Conservation (phyloP, 2,888 invertebrate species). For the Epinotia demarniana region DNA sequence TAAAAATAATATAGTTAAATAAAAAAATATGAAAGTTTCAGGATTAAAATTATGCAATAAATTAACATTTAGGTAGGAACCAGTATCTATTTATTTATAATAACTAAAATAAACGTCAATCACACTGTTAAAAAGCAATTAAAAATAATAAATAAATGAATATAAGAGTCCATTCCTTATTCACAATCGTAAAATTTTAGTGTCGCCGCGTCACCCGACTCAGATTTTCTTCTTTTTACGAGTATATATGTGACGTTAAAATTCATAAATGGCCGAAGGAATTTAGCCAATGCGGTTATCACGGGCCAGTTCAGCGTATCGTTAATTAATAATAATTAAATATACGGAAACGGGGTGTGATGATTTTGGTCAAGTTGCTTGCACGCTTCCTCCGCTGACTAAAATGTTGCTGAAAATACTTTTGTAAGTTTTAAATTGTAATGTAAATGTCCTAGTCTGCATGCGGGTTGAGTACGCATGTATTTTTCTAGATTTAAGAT, state of each 20-base stretch:
- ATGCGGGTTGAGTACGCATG: too few relatives aligned
- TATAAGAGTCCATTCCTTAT: constrained; percentile 16
- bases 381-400: not conserved
- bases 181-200: constrained; percentile 31
- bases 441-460: too few relatives aligned
- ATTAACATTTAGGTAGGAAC: constrained; percentile 2
- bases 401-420: not conserved
- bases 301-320: constrained; percentile 42
- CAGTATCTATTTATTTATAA: constrained; percentile 1
- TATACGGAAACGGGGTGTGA: constrained; percentile 55
- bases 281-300: constrained; percentile 13
- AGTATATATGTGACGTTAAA: constrained; percentile 4
- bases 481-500: too few relatives aligned
- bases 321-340: constrained; percentile 59
- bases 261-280: constrained; percentile 6
- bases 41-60: not conserved
- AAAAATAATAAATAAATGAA: constrained; percentile 7
- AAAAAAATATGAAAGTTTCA: not conserved
- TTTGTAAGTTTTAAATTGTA: too few relatives aligned
- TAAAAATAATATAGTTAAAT: not conserved
- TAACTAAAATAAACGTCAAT: not conserved
- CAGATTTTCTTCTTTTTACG: constrained; percentile 1
- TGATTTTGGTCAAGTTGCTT: constrained; percentile 52
- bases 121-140: constrained; percentile 16
- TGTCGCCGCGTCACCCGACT: constrained; percentile 10